These are phyloP conservation scores for Cylloceria caligata DNA, from an alignment of 2,888 invertebrate species.

Conservation along the genomic window DNA sequence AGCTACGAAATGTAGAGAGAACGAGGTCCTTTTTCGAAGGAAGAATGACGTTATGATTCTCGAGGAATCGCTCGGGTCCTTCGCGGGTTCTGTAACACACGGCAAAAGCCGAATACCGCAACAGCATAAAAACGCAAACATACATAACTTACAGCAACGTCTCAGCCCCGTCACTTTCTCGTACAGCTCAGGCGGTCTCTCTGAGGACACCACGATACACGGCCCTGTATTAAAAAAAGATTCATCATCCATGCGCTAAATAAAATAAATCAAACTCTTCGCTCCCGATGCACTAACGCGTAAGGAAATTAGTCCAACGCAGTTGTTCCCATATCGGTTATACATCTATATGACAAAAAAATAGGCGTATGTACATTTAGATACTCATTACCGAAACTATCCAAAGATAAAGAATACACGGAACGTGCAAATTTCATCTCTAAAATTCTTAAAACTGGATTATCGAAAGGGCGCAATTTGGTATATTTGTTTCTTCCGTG, in stretches of 20 bases:
- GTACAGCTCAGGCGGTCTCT: not conserved
- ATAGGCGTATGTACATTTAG: not conserved
- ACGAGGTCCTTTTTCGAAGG: slow-evolving; percentile 10
- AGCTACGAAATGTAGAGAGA: not conserved
- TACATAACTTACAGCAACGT: slow-evolving; percentile 1
- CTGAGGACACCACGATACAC: slow-evolving; percentile 19
- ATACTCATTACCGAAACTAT: not conserved
- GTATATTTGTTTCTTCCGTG: not conserved
- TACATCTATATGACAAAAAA: not conserved
- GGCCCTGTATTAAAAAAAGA: slow-evolving; percentile 45
- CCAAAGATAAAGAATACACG: not conserved
- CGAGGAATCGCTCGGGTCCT: slow-evolving; percentile 36
- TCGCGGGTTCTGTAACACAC: slow-evolving; percentile 4
- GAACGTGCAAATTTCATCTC: not conserved
- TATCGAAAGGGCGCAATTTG: not conserved
- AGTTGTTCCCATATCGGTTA: not conserved
- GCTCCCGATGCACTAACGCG: not conserved
- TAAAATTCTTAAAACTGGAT: not conserved
- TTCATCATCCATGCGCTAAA: slow-evolving; percentile 48
- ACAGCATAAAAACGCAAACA: not conserved
- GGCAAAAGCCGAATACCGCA: slow-evolving; percentile 8
- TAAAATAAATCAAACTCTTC: slow-evolving; percentile 14
- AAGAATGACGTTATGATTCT: slow-evolving; percentile 34
- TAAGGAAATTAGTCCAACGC: not conserved
- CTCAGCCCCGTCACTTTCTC: slow-evolving; percentile 28